Conservation (phyloP, 2,888 invertebrate species). For the Chrysolina oricalcia region DNA sequence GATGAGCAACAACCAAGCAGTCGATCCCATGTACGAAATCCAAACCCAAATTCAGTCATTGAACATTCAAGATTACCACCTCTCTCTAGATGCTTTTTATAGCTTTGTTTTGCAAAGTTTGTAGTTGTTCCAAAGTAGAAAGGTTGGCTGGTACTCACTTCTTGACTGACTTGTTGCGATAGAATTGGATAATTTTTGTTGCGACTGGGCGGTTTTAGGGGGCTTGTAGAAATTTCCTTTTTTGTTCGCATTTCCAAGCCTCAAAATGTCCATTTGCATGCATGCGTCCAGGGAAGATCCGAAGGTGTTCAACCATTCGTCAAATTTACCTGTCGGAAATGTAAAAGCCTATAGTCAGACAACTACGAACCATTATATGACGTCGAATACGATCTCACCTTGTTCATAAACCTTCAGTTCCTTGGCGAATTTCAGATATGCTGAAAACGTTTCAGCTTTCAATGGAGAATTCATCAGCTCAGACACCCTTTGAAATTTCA, state of each 20-base stretch:
- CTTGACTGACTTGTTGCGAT: constrained; percentile 30
- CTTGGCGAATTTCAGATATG: constrained; percentile 84
- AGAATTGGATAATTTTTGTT: not conserved
- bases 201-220: constrained; percentile 31
- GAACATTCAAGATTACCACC: too few relatives aligned
- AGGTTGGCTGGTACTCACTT: constrained; percentile 23
- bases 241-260: constrained; percentile 67
- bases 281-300: constrained; percentile 78
- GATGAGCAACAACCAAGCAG: too few relatives aligned
- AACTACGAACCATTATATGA: not conserved
- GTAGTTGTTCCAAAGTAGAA: not conserved
- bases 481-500: constrained; percentile 84
- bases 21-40: too few relatives aligned
- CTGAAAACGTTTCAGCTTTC: constrained; percentile 84
- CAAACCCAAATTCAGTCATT: too few relatives aligned
- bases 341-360: not conserved
- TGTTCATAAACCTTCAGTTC: constrained; percentile 79
- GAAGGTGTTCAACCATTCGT: constrained; percentile 81
- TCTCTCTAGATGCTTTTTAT: too few relatives aligned
- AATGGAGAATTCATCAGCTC: constrained; percentile 83
- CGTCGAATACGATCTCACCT: constrained; percentile 45
- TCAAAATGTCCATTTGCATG: constrained; percentile 81
- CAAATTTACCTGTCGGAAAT: constrained; percentile 73
- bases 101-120: not conserved
- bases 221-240: constrained; percentile 48